A percentile compares a stretch with the other conserved stretches of the same genome.
phyloP scores from a whole-genome alignment of 1,140 invertebrate species.

The Nasonia giraulti region DNA sequence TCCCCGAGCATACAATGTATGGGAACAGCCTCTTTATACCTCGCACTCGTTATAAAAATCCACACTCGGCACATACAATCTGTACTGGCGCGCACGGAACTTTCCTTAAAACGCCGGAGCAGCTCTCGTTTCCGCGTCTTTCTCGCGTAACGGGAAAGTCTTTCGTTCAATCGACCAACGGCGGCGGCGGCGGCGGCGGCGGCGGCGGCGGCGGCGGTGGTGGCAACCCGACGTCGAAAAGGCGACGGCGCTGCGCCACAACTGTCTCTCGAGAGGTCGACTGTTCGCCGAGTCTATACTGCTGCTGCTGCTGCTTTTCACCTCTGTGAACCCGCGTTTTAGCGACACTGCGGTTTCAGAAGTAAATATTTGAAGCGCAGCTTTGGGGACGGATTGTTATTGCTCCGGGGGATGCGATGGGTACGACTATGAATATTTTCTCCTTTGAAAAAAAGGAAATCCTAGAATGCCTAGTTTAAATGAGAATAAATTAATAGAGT shows the following conservation, averaged over 20 bases:
- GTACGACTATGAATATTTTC: too few relatives aligned
- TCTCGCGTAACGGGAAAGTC: conserved; percentile 44
- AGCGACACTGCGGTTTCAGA: background rate
- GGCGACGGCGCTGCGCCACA: background rate
- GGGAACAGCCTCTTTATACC: conserved; percentile 14
- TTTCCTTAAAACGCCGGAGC: conserved; percentile 34
- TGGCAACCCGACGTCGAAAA: background rate
- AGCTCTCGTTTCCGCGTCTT: conserved; percentile 39
- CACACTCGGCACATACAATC: conserved; percentile 16
- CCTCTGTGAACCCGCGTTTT: background rate
- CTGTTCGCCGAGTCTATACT: background rate
- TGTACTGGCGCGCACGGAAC: background rate
- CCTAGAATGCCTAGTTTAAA: too few relatives aligned
- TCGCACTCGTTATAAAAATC: background rate
- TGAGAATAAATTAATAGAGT: too few relatives aligned
- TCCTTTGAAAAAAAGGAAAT: too few relatives aligned
- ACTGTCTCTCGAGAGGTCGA: conserved; percentile 3
- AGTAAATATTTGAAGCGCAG: background rate
- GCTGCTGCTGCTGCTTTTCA: background rate
- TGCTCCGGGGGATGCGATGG: too few relatives aligned
- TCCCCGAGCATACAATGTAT: background rate
- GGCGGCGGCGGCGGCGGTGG: background rate
- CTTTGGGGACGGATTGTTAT: background rate
- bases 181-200: background rate
- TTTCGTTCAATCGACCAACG: background rate